phyloP scores from a whole-genome alignment of 2,113 vertebrate genomes.

The Trochalopteron elliotii region DNA sequence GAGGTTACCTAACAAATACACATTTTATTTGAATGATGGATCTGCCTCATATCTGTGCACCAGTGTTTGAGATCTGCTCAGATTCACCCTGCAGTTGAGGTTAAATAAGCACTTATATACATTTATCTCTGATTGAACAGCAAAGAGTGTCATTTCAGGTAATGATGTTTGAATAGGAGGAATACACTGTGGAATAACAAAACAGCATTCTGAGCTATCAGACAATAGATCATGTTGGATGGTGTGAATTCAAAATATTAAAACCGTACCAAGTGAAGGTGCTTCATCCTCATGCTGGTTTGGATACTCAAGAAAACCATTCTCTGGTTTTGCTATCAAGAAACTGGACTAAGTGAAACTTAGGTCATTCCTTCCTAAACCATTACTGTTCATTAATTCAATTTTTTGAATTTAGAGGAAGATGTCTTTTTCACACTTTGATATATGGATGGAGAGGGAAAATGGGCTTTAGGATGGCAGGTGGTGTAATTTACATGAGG shows the following conservation, averaged over 20 bases:
- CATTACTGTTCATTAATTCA: background rate
- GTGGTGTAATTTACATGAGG: background rate
- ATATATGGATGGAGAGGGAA: background rate
- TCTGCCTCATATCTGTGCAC: background rate
- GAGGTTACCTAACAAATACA: background rate
- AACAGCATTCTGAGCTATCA: background rate
- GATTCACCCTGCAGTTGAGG: background rate
- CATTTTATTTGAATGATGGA: background rate
- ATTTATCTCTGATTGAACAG: background rate
- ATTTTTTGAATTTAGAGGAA: background rate
- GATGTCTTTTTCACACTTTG: background rate
- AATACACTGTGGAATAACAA: background rate
- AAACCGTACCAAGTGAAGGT: background rate
- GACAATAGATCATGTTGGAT: background rate
- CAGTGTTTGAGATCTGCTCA: background rate
- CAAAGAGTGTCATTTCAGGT: conserved; percentile 1
- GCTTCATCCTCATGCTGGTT: background rate
- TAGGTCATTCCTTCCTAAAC: background rate
- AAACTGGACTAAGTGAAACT: background rate
- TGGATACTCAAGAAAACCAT: background rate
- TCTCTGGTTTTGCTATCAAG: background rate
- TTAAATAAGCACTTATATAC: background rate
- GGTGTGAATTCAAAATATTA: background rate
- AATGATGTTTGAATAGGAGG: background rate
- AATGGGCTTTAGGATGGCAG: background rate